These are phyloP conservation scores for Lasioglossum lativentre DNA, from an alignment of 2,888 invertebrate species.

Conservation along the genomic window DNA sequence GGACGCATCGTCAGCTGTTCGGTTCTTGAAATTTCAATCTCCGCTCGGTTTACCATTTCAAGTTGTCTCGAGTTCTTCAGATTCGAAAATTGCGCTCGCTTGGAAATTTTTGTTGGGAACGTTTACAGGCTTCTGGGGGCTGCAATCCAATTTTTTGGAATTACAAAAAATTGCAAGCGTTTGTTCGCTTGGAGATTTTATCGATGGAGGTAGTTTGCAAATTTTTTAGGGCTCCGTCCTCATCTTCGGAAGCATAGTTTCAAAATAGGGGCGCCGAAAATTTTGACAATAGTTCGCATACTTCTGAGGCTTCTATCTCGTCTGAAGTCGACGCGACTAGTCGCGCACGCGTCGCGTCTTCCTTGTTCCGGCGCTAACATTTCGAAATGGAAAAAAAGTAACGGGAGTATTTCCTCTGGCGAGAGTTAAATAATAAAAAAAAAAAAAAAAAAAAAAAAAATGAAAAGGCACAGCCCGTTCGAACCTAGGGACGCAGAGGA, in stretches of 20 bases:
- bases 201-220: not conserved
- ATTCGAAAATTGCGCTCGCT: not conserved
- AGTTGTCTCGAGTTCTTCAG: not conserved
- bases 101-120: not conserved
- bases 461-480: not conserved
- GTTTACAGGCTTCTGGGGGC: no score
- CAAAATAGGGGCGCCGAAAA: not conserved
- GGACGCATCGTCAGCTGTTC: not conserved
- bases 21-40: not conserved
- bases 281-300: not conserved
- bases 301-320: not conserved
- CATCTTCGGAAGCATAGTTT: not conserved
- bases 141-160: no score
- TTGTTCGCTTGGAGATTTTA: no score
- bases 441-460: not conserved
- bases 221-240: not conserved
- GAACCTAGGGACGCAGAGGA: constrained; percentile 21
- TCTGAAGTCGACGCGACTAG: not conserved
- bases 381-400: not conserved
- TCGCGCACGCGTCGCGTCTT: not conserved
- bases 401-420: not conserved
- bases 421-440: no score
- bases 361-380: not conserved
- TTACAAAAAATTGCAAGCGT: no score
- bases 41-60: not conserved